Evolutionary conservation across 2,113 vertebrate genomes (phyloP), one percentile per base, ranked within the genome.

Genomic region (Brachirus orientalis): DNA sequence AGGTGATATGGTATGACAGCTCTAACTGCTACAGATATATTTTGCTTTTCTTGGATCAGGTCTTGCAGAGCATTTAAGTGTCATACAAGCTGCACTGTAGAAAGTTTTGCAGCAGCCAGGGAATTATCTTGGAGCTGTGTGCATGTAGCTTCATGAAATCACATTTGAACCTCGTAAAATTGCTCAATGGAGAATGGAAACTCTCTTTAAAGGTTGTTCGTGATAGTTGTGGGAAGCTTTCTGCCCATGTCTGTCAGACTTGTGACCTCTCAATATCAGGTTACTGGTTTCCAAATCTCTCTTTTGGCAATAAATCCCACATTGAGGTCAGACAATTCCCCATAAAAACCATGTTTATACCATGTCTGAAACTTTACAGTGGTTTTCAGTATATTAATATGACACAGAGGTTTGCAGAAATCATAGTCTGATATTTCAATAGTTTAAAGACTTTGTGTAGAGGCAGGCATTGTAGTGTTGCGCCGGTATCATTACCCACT

Each of bases 261-360:
- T 43, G 28, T 69, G 13, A 78, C 59, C 56, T 36, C 28, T 78
- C 51, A 59, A 18, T 81, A 71, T 79, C 73, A 72, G 19, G 43
- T 81, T 77, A 65, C 63, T 20, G 44, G 40, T 19, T 67, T 82
- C 47, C 38, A 35, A 63, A 70, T 70, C 28, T 46, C 47, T 55
- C 19, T 45, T 71, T 71, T 70, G 48, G 76, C 57, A 66, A 46
- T 2, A 8, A 61, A 44, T 14, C 43, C 20, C 35, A 28, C 16
- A 5, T 57, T 83, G 69, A 85, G 79, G 68, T 86, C 72, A 78
- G 54, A 85, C 59, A 62, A 79, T 66, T 69, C 58, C 63, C 41
- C 45, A 68, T 70, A 57, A 85, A 82, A 76, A 74, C 33, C 18
- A 47, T 28, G 17, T 73, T 74, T 61, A 45, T 58, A 52, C 54